Evolutionary conservation across 1,140 invertebrate genomes (phyloP).

Genomic region (Heliconius nattereri): DNA sequence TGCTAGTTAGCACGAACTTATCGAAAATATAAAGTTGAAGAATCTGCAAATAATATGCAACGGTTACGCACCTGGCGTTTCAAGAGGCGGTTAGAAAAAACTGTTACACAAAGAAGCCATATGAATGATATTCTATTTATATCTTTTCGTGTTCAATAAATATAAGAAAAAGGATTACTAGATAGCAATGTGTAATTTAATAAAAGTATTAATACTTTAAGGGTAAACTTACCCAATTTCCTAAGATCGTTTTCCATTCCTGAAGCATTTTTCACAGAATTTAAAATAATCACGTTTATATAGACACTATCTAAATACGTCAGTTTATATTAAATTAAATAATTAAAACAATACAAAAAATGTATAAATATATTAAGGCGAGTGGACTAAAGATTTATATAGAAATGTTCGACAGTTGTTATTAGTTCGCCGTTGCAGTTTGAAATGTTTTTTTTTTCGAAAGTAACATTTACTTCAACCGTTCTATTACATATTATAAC

Average conservation of each 20-base stretch:
- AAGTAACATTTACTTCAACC: conserved; percentile 13
- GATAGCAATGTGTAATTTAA: conserved; percentile 8
- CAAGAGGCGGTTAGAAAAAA: conserved; percentile 12
- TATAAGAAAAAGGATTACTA: conserved; percentile 7
- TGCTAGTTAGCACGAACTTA: neutral
- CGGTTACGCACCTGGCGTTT: conserved; percentile 28
- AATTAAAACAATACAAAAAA: conserved; percentile 31
- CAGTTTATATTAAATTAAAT: conserved; percentile 26
- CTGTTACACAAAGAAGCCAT: conserved; percentile 10
- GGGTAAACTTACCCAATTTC: conserved; percentile 63
- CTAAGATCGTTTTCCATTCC: conserved; percentile 71
- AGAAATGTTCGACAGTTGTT: conserved; percentile 39
- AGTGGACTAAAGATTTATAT: conserved; percentile 55
- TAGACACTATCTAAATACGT: conserved; percentile 17
- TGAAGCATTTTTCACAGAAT: conserved; percentile 53
- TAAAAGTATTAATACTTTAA: conserved; percentile 28
- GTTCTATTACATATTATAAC: neutral
- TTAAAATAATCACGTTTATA: conserved; percentile 8
- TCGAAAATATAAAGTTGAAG: neutral
- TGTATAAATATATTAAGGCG: conserved; percentile 12
- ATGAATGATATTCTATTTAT: neutral
- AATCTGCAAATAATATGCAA: conserved; percentile 10
- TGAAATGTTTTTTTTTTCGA: conserved; percentile 42
- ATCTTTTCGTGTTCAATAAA: conserved; percentile 2
- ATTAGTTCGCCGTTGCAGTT: conserved; percentile 50